These are phyloP conservation scores for Gallinago solitaria DNA, from an alignment of 2,797 vertebrate genomes.

Conservation along the genomic window DNA sequence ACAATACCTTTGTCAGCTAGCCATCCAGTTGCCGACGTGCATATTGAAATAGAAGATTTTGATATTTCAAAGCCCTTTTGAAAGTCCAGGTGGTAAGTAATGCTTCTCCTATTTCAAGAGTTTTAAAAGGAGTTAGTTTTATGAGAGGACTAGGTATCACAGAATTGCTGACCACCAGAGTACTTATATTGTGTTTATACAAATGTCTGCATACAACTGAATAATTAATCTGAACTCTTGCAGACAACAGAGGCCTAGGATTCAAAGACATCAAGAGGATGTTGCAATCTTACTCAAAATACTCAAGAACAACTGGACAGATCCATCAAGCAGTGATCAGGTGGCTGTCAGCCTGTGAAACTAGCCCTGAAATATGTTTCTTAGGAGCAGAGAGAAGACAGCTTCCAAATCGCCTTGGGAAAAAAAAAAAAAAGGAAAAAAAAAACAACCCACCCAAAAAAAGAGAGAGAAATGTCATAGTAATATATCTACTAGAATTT, in stretches of 20 bases:
- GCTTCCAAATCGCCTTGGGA: background rate
- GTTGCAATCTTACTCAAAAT: background rate
- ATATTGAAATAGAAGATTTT: background rate
- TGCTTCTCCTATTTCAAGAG: background rate
- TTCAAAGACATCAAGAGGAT: background rate
- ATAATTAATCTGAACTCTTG: background rate
- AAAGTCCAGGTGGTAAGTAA: background rate
- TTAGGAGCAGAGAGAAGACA: background rate
- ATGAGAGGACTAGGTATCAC: background rate
- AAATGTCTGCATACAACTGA: background rate
- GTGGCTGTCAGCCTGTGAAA: background rate
- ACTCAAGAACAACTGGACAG: background rate
- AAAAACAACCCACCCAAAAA: too few species aligned
- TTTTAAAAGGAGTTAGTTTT: background rate
- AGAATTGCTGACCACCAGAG: background rate
- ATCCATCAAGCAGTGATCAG: background rate
- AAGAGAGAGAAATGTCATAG: background rate
- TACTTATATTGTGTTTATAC: background rate
- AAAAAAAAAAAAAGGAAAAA: background rate
- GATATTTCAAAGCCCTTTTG: background rate
- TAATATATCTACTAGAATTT: background rate
- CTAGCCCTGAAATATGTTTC: background rate
- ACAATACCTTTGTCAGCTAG: background rate
- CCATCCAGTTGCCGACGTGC: fast-evolving
- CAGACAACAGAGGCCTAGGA: background rate